Base-by-base conservation (phyloP, 1,140 invertebrate species). In the Sogatella furcifera region DNA sequence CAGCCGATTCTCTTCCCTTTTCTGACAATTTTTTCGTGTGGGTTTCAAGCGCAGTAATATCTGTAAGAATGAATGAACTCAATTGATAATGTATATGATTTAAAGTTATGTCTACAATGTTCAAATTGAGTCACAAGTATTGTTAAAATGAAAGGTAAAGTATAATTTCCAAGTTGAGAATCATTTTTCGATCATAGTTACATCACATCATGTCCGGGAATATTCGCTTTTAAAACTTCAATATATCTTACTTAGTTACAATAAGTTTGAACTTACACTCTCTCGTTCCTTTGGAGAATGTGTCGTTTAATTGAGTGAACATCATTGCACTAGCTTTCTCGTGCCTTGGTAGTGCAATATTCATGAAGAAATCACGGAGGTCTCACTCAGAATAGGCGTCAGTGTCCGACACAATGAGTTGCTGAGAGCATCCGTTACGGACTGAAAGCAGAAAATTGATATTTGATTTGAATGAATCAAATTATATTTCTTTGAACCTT, bases 241-340 rank as follows among this genome's bases (percentile, higher is more conserved):
- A 28, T 28, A 28, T 28, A 28, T 2, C 24, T 28, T 2, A 4
- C 2, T 4, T 6, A 28, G 24, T 28, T 6, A 28, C 6, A 6
- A 28, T 28, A 8, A 8, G 34, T 38, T 11, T 38, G 3, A 38
- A 38, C 46, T 49, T 49, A 95, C 92, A 94, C 76, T 96, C 91
- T 69, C 84, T 85, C 4, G 90, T 91, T 63, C 93, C 93, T 64
- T 80, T 80, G 43, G 84, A 81, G 72, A 96, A 96, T 3, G 84
- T 81, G 14, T 90, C 85, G 70, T 94, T 91, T 2, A 96, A 80
- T 76, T 96, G 92, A 34, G 82, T 77, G 68, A 94, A 94, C 78
- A 96, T 89, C 65, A 83, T 83, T 66, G 86, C 83, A 67, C 87
- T 89, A 44, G 88, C 82, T 71, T 86, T 86, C 70, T 95, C 91